Conservation (phyloP, 2,888 invertebrate genomes). For the Agonopterix subpropinquella region DNA sequence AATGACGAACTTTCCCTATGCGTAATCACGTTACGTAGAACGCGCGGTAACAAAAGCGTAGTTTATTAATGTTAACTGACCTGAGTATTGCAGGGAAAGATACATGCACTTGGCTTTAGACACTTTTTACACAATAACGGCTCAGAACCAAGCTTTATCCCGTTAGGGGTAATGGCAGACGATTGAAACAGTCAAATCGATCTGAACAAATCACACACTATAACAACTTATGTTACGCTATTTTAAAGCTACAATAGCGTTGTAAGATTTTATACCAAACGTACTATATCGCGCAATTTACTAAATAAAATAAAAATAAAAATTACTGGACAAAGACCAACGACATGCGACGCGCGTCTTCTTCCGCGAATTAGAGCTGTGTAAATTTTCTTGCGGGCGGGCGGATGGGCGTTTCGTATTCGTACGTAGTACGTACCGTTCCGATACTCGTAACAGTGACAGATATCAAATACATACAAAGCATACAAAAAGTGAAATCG, state of each 20-base stretch:
- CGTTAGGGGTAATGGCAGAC: slow-evolving; percentile 73
- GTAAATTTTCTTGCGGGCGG: neutral
- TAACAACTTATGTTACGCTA: slow-evolving; percentile 26
- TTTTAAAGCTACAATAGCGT: slow-evolving; percentile 44
- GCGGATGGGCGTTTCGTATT: no score
- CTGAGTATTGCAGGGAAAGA: slow-evolving; percentile 75
- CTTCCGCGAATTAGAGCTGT: slow-evolving; percentile 41
- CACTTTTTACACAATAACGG: slow-evolving; percentile 71
- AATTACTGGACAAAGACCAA: slow-evolving; percentile 57
- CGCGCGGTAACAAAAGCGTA: slow-evolving; percentile 18
- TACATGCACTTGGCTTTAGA: slow-evolving; percentile 76
- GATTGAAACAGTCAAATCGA: slow-evolving; percentile 28
- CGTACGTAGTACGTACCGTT: no score
- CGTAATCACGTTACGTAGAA: slow-evolving; percentile 51
- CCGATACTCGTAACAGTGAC: no score
- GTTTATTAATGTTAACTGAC: slow-evolving; percentile 35
- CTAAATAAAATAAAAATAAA: slow-evolving; percentile 61
- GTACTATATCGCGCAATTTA: slow-evolving; percentile 36
- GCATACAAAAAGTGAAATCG: no score
- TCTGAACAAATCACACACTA: slow-evolving; percentile 24
- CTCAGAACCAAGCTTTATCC: slow-evolving; percentile 70
- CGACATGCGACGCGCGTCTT: slow-evolving; percentile 47
- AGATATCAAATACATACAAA: no score
- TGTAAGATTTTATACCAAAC: slow-evolving; percentile 38
- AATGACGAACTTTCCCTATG: slow-evolving; percentile 60